A percentile compares a stretch with the other conserved stretches of the same genome.
These are phyloP conservation scores for Brachystomella parvula DNA, from an alignment of 1,140 invertebrate species.

Conservation along the genomic window DNA sequence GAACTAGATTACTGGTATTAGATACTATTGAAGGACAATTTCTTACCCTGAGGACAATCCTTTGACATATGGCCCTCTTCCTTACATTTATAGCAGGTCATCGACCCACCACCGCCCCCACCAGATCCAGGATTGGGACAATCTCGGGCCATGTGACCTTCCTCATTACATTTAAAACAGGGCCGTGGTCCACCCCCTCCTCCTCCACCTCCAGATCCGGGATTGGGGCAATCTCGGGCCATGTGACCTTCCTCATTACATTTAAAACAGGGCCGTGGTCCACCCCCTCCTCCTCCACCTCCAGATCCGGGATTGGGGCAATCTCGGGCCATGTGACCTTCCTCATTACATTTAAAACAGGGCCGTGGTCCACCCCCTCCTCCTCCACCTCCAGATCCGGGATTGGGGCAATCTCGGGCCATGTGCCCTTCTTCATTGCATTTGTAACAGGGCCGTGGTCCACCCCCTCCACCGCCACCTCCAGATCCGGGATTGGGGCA, in stretches of 20 bases:
- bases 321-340: background rate
- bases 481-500: too few relatives aligned
- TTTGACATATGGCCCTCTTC: background rate
- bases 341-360: background rate
- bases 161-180: background rate
- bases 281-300: background rate
- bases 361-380: background rate
- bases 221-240: too few relatives aligned
- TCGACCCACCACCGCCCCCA: background rate
- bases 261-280: background rate
- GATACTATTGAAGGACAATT: background rate
- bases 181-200: too few relatives aligned
- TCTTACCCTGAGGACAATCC: background rate
- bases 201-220: too few relatives aligned
- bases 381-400: background rate
- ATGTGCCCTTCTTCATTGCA: background rate
- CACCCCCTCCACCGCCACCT: too few relatives aligned
- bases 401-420: background rate
- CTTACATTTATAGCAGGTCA: background rate
- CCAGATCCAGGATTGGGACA: background rate
- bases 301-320: background rate
- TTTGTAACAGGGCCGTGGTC: background rate
- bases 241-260: background rate
- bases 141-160: background rate
- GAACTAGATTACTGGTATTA: background rate